Conservation (phyloP, 1,140 invertebrate genomes). For the Conopomorpha cramerella region DNA sequence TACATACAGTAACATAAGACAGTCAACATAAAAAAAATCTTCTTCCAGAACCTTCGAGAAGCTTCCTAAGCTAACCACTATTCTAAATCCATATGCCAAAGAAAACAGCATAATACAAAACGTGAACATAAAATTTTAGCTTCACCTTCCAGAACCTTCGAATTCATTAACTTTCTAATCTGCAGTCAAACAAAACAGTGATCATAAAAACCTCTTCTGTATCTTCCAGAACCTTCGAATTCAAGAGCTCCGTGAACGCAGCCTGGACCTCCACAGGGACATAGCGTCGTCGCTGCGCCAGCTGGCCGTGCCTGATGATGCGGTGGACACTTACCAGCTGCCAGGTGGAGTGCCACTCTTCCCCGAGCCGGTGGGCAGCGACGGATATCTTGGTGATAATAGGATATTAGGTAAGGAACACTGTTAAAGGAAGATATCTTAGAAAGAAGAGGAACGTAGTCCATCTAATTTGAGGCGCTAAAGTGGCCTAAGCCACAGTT, state of each 20-base stretch:
- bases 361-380: constrained; percentile 52
- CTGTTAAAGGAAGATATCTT: too few species aligned
- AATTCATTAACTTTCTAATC: too few species aligned
- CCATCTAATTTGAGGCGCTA: too few species aligned
- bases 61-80: background rate
- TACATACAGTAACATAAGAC: too few species aligned
- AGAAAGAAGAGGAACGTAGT: too few species aligned
- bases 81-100: background rate
- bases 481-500: too few species aligned
- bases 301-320: constrained; percentile 47
- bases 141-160: too few species aligned
- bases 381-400: constrained; percentile 66
- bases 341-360: constrained; percentile 65
- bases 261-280: constrained; percentile 74
- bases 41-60: background rate
- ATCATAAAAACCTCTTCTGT: background rate
- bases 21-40: background rate
- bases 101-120: too few species aligned
- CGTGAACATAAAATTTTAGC: too few species aligned
- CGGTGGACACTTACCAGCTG: constrained; percentile 57
- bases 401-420: constrained; percentile 67
- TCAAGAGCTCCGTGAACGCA: constrained; percentile 72
- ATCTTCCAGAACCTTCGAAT: constrained; percentile 70
- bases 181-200: too few species aligned
- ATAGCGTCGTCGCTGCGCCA: constrained; percentile 58